phyloP scores from a whole-genome alignment of 2,797 vertebrate species.

The Scolopax bukidnonensis region DNA sequence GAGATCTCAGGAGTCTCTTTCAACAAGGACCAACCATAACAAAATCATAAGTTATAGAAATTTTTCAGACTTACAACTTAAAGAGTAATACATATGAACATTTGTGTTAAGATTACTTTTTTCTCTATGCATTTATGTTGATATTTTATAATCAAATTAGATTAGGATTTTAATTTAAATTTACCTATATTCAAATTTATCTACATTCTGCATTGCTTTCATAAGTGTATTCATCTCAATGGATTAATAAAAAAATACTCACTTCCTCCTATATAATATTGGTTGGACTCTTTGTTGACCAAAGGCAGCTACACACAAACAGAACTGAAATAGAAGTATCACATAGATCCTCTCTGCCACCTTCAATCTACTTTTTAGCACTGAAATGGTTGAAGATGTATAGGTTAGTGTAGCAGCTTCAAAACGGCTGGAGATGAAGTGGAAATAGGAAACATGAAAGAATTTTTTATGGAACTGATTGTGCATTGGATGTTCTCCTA shows the following conservation, averaged over 20 bases:
- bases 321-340: background rate
- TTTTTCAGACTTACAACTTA: background rate
- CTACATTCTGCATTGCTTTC: background rate
- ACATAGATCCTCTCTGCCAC: background rate
- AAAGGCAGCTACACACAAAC: background rate
- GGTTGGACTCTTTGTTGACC: background rate
- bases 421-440: background rate
- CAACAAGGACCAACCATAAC: background rate
- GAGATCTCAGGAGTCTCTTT: background rate
- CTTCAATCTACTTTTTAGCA: background rate
- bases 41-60: background rate
- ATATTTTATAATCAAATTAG: background rate
- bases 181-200: background rate
- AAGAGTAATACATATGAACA: background rate
- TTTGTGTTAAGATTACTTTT: background rate
- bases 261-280: background rate
- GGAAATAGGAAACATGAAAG: background rate
- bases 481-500: background rate
- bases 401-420: background rate
- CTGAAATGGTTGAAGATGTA: background rate
- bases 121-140: background rate
- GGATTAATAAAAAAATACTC: background rate
- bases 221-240: background rate
- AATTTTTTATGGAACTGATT: background rate
- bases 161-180: background rate